A percentile compares a stretch with the other conserved stretches of the same genome.
These are phyloP conservation scores for Argyra leucocephala DNA, from an alignment of 2,888 invertebrate species.

Conservation along the genomic window DNA sequence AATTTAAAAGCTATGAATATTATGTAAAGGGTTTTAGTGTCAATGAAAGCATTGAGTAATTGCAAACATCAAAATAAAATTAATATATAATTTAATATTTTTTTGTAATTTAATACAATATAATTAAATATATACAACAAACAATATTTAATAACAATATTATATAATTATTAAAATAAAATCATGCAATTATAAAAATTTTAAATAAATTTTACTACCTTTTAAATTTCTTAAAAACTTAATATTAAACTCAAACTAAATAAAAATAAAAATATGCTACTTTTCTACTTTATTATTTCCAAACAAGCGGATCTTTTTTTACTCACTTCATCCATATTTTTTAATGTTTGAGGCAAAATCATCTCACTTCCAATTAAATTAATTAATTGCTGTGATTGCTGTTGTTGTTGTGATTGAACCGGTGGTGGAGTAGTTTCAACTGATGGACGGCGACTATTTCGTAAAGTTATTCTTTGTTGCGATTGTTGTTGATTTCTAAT, in stretches of 20 bases:
- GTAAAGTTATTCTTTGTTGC: constrained; percentile 32
- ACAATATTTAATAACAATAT: not conserved
- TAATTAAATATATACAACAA: not conserved
- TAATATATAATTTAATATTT: not conserved
- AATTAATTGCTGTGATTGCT: constrained; percentile 20
- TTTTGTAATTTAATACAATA: not conserved
- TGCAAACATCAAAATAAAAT: not conserved
- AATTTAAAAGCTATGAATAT: not conserved
- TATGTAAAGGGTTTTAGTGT: not conserved
- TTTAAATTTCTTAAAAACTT: not conserved
- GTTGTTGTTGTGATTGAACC: constrained; percentile 25
- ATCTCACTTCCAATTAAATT: constrained; percentile 28
- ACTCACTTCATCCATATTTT: constrained; percentile 40
- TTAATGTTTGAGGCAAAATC: constrained; percentile 32
- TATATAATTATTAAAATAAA: not conserved
- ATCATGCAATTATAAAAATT: not conserved
- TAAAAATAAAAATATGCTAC: not conserved
- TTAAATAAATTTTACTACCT: not conserved
- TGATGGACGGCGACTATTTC: constrained; percentile 39
- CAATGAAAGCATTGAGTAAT: not conserved
- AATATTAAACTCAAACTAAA: not conserved
- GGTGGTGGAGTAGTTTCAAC: constrained; percentile 41
- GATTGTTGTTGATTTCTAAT: constrained; percentile 34
- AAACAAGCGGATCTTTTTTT: constrained; percentile 2
- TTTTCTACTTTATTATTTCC: not conserved